Evolutionary conservation across 1,140 invertebrate genomes (phyloP), one percentile per base, ranked within the genome.

Genomic region (Solen grandis): DNA sequence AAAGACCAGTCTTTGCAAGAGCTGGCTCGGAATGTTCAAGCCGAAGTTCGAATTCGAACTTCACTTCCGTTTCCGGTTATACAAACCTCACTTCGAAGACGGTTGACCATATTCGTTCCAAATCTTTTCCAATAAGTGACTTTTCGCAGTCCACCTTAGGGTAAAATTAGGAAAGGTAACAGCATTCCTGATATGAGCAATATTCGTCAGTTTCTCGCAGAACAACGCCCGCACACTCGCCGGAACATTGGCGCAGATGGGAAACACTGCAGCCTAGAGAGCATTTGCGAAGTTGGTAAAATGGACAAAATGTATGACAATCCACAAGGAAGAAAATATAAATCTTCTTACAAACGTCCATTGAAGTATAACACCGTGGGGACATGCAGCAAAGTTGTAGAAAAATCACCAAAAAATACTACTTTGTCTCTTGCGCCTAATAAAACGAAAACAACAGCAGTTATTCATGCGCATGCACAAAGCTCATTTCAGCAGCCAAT

Each of bases 11-110:
- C 33, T 55, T 19, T 36, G 70, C 59, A 31, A 59, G 27, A 41
- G 75, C 41, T 25, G 63, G 74, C 5, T 78, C 75, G 5, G 29
- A 66, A 8, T 66, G 55, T 25, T 78, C 75, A 1, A 69, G 75
- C 33, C 46, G 35, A 2, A 78, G 75, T 78, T 78, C 75, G 10
- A 55, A 41, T 78, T 78, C 75, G 35, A 55, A 65, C 38, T 55
- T 78, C 54, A 78, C 75, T 31, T 60, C 38, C 59, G 35, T 55
- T n/a, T 68, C 75, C 8, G 35, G 29, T 29, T 14, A 19, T 22
- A 69, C 63, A 31, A 57, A 63, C n/a, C 41, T 46, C 27, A n/a
- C 54, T 46, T 50, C 66, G 57, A 65, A n/a, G n/a, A n/a, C n/a
- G n/a, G n/a, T n/a, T n/a, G n/a, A n/a, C n/a, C n/a, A n/a, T n/a